Base-by-base conservation (phyloP, 2,797 vertebrate species). In the Nyctalus aviator region DNA sequence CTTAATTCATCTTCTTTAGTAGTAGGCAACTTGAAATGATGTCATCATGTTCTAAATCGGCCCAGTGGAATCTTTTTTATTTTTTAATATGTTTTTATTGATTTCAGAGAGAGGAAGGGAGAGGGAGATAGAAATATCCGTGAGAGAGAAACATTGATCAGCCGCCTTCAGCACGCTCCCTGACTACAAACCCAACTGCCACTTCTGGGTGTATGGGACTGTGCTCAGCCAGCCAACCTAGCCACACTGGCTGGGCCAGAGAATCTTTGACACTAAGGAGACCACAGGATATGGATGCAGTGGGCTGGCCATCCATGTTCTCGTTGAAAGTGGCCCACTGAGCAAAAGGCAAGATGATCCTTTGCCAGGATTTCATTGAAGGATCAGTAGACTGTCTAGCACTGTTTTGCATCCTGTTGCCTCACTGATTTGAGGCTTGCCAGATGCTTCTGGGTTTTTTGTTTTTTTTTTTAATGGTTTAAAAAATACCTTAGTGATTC, bases 381-480 rank as follows among this genome's bases (percentile, higher is more conserved):
- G 62, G 87, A 94, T 93, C 90, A 73, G 55, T 78, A 85, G 91
- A 88, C 85, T 90, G 91, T 95, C 93, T 96, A 94, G 91, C 48
- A 8, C 91, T 93, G 95, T 73, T 64, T 78, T 91, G 46, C 32
- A 73, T 95, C 84, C 72, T 96, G 77, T 95, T 96, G 81, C 81
- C 89, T 96, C 76, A 64, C 77, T 95, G 79, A 91, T 96, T 95
- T 95, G 94, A 90, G 59, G 82, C 92, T 94, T 95, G 75, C 90
- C 95, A 96, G 93, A 95, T 90, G 92, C 92, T 71, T 95, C 91
- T 97, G 41, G 93, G 82, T 95, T 93, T 95, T 82, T 95, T 93
- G 91, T 83, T 92, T 88, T 91, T 88, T 94, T 93, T 94, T 82
- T 95, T 93, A 91, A 79, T 68, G 78, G 62, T 66, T 94, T 17